Base-by-base conservation (phyloP, 1,140 invertebrate species). In the Luehdorfia chinensis region DNA sequence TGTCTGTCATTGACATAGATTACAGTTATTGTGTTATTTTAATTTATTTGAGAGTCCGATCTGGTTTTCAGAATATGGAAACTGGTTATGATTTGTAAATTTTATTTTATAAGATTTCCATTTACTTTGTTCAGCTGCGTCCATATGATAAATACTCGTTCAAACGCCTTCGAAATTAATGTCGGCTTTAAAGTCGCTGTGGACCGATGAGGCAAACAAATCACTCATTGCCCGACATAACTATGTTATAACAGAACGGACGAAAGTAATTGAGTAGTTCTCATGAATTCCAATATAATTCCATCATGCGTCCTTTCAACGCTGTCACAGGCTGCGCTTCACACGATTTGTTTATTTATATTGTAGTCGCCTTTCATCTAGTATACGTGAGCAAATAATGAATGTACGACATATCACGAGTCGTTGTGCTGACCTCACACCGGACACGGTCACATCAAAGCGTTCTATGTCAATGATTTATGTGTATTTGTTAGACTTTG, bases 301-400 rank as follows among this genome's bases (percentile, higher is more conserved):
- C 62, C 50, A 63, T 74, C 65, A 55, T 28, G 56, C 58, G 62
- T 63, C 64, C 70, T 73, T 74, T 80, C 67, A 66, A 66, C 72
- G 66, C 66, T 65, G 64, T 65, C 66, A 58, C 49, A 75, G 66
- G 60, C 55, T 59, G 59, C 55, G 62, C 62, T 66, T 73, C 72
- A 70, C 68, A 77, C 67, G 59, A 69, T 77, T 73, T 84, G 75
- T 84, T 84, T 84, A 83, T 84, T 84, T 83, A 78, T 81, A 73
- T 75, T 77, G 64, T 72, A 63, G 55, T 56, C 61, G 67, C 72
- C 76, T 80, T 83, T 80, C 75, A 80, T 84, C 77, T 75, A 70
- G 21, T 65, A 66, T 75, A 76, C 77, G 71, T 81, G 77, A 75
- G 68, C 66, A 73, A 79, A 79, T 84, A 75, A 75, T 71, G 71